phyloP scores from a whole-genome alignment of 2,113 vertebrate species.

The Mungos mungo region DNA sequence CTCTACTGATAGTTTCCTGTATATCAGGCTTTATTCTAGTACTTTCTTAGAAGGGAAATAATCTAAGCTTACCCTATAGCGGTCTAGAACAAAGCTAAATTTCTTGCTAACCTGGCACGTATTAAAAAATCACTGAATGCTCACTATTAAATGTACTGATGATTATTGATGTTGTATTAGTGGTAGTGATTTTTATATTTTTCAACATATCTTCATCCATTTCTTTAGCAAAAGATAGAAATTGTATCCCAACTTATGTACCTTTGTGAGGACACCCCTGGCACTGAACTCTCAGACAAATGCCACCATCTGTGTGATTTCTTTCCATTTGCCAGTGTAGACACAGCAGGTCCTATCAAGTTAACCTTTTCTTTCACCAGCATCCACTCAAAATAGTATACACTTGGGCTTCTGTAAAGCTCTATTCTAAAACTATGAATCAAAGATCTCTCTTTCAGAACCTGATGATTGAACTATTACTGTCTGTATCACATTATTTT shows the following conservation, averaged over 20 bases:
- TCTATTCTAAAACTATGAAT: slow-evolving; percentile 34
- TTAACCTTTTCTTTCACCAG: slow-evolving; percentile 72
- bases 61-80: not conserved
- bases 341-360: slow-evolving; percentile 68
- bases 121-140: not conserved
- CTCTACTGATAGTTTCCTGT: not conserved
- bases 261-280: slow-evolving; percentile 45
- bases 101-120: not conserved
- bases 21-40: not conserved
- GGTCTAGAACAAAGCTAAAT: not conserved
- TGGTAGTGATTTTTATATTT: not conserved
- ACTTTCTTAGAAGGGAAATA: not conserved
- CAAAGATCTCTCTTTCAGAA: slow-evolving; percentile 25
- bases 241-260: slow-evolving; percentile 25
- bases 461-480: not conserved
- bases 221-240: slow-evolving; percentile 19
- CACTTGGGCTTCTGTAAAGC: not conserved
- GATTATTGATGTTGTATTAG: not conserved
- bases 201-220: not conserved
- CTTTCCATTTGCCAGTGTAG: slow-evolving; percentile 53
- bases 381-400: slow-evolving; percentile 61
- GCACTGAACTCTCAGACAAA: slow-evolving; percentile 60
- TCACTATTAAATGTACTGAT: not conserved
- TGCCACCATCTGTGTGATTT: slow-evolving; percentile 75
- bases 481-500: not conserved